Conservation (phyloP, 2,888 invertebrate species). For the Tetranychus truncatus region DNA sequence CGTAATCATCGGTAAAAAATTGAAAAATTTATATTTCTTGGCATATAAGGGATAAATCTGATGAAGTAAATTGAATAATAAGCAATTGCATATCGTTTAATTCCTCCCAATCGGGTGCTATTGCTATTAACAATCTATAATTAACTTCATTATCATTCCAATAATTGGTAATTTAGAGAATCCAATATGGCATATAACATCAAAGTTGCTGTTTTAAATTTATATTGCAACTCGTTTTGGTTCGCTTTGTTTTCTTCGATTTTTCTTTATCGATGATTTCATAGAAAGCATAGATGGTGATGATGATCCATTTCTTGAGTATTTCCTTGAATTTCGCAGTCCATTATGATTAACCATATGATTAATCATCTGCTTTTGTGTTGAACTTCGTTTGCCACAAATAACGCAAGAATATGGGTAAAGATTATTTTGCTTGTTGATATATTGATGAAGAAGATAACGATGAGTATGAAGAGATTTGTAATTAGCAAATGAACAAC, state of each 20-base stretch:
- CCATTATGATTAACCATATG: slow-evolving; percentile 37
- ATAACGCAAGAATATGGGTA: slow-evolving; percentile 11
- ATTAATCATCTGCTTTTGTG: slow-evolving; percentile 36
- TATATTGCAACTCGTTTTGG: background rate
- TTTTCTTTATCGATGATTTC: background rate
- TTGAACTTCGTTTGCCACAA: slow-evolving; percentile 30
- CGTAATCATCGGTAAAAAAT: too few relatives aligned
- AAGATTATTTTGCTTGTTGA: slow-evolving; percentile 2
- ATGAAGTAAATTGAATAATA: too few relatives aligned
- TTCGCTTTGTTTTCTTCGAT: background rate
- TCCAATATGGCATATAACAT: too few relatives aligned
- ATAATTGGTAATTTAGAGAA: too few relatives aligned
- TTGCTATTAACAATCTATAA: too few relatives aligned
- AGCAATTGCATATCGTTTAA: too few relatives aligned
- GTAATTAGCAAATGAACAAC: slow-evolving; percentile 9
- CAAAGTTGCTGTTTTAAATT: too few relatives aligned
- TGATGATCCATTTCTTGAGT: background rate
- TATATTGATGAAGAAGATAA: background rate
- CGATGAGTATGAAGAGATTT: background rate
- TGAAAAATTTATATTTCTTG: too few relatives aligned
- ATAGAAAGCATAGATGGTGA: background rate
- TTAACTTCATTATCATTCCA: too few relatives aligned
- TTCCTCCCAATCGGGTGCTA: too few relatives aligned
- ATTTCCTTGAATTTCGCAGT: slow-evolving; percentile 4
- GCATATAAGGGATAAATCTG: too few relatives aligned